phyloP scores from a whole-genome alignment of 2,797 vertebrate genomes.

The Pangasius larnaudii region DNA sequence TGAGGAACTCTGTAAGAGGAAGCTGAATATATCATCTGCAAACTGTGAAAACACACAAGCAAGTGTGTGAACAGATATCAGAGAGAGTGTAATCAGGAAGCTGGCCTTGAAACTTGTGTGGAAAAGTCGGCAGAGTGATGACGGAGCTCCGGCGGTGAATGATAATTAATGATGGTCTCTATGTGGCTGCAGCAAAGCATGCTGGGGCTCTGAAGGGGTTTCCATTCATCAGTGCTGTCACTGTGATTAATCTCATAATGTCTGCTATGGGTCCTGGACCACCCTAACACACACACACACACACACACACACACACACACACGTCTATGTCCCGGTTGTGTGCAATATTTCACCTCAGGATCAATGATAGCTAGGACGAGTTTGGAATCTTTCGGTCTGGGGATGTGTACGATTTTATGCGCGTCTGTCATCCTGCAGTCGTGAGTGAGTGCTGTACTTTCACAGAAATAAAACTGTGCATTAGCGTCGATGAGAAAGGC shows the following conservation, averaged over 20 bases:
- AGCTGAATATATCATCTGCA: not conserved
- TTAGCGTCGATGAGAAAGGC: constrained; percentile 22
- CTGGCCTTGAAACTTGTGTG: constrained; percentile 6
- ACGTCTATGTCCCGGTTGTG: not conserved
- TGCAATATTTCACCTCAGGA: not conserved
- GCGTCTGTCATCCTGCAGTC: not conserved
- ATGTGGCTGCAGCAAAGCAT: constrained; percentile 34
- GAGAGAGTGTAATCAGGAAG: not conserved
- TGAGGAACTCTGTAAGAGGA: not conserved
- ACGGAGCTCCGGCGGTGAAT: constrained; percentile 49
- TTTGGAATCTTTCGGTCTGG: not conserved
- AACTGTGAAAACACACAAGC: not conserved
- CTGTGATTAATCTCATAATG: constrained; percentile 51
- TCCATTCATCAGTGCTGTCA: constrained; percentile 57
- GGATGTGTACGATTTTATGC: not conserved
- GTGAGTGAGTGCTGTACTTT: not conserved
- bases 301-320: constrained; percentile 6
- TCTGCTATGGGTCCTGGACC: constrained; percentile 29
- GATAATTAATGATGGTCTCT: constrained; percentile 54
- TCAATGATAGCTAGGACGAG: not conserved
- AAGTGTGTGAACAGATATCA: not conserved
- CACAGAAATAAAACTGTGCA: constrained; percentile 23
- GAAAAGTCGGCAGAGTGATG: not conserved
- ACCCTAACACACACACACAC: constrained; percentile 14
- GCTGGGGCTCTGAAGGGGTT: constrained; percentile 40